Percentiles rank a stretch among this genome's conserved stretches.
Conservation (phyloP, 2,797 vertebrate species). For the Leptatherina wallacei region DNA sequence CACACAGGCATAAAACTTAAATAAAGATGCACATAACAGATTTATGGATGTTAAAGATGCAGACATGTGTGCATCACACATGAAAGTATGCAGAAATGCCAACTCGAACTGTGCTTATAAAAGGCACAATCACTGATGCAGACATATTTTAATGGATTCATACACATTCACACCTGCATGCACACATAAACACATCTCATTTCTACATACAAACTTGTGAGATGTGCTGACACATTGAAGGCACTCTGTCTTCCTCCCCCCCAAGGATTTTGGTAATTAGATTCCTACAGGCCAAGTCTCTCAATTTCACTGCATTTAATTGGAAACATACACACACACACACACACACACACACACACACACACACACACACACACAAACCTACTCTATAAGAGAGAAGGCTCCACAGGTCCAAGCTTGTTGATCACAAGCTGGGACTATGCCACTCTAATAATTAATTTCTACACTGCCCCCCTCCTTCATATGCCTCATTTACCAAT, state of each 20-base stretch:
- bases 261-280: constrained; percentile 77
- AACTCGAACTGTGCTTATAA: not conserved
- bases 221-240: constrained; percentile 69
- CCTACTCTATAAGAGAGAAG: constrained; percentile 26
- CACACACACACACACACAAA: constrained; percentile 16
- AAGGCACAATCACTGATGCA: constrained; percentile 9
- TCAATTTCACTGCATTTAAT: constrained; percentile 82
- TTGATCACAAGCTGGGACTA: constrained; percentile 70
- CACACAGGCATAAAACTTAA: not conserved
- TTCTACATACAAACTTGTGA: constrained; percentile 17
- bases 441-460: constrained; percentile 80
- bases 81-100: not conserved
- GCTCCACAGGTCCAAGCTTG: constrained; percentile 77
- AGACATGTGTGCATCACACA: not conserved
- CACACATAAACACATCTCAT: constrained; percentile 34
- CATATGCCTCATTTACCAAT: constrained; percentile 76
- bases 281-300: constrained; percentile 74
- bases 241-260: constrained; percentile 58
- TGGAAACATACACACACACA: constrained; percentile 62
- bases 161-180: constrained; percentile 29
- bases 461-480: constrained; percentile 54
- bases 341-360: constrained; percentile 15
- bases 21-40: not conserved
- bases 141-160: constrained; percentile 20
- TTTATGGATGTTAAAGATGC: not conserved